Percentiles rank a stretch among this genome's conserved stretches.
Conservation (phyloP, 2,888 invertebrate species). For the Miltochrista miniata region DNA sequence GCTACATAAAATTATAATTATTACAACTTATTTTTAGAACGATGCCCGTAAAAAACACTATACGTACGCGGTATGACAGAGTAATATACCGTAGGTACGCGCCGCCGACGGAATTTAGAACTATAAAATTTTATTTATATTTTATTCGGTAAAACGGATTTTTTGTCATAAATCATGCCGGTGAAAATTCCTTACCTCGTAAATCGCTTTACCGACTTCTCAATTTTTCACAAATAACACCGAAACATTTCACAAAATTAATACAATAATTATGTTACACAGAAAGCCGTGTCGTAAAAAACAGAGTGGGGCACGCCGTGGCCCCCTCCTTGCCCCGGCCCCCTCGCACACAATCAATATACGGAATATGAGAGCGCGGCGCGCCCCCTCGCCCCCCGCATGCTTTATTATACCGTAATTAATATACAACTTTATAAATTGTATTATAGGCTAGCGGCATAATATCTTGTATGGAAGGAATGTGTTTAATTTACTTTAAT, state of each 20-base stretch:
- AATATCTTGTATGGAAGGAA: conserved; percentile 41
- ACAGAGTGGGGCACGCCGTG: conserved; percentile 84
- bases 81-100: conserved; percentile 82
- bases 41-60: conserved; percentile 84
- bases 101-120: conserved; percentile 80
- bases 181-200: conserved; percentile 73
- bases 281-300: conserved; percentile 85
- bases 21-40: conserved; percentile 84
- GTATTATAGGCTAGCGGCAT: conserved; percentile 63
- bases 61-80: conserved; percentile 84
- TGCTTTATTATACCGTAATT: conserved; percentile 84
- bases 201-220: conserved; percentile 73
- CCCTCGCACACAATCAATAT: conserved; percentile 84
- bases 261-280: conserved; percentile 84
- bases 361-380: conserved; percentile 84
- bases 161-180: conserved; percentile 64
- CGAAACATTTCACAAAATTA: conserved; percentile 84
- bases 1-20: conserved; percentile 84
- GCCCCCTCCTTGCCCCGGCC: conserved; percentile 82
- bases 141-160: conserved; percentile 63
- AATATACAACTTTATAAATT: conserved; percentile 82
- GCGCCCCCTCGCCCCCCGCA: conserved; percentile 83
- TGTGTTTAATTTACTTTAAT: conserved; percentile 29
- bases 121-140: conserved; percentile 77
- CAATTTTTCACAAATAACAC: conserved; percentile 81